These are phyloP conservation scores for Linnaemya vulpina DNA, from an alignment of 2,888 invertebrate species.

Conservation along the genomic window DNA sequence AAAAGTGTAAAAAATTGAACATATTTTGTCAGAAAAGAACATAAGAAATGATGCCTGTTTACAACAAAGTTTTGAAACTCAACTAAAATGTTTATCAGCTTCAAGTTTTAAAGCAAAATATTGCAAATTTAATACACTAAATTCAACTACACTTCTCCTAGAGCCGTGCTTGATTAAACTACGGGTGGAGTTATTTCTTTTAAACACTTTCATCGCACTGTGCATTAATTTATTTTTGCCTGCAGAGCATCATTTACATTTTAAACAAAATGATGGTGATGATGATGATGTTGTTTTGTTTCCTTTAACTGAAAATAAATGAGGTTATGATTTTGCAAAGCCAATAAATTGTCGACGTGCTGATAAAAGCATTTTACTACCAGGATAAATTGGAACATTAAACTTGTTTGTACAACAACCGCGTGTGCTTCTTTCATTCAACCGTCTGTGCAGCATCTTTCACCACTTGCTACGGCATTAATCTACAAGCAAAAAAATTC, in stretches of 20 bases:
- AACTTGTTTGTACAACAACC: slow-evolving; percentile 44
- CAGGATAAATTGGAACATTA: slow-evolving; percentile 59
- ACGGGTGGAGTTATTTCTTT: too few relatives aligned
- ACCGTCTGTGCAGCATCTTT: background rate
- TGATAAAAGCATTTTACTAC: slow-evolving; percentile 35
- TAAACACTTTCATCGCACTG: too few relatives aligned
- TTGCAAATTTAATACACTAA: too few relatives aligned
- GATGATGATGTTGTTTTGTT: slow-evolving; percentile 26
- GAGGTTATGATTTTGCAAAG: slow-evolving; percentile 25
- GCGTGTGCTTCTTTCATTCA: slow-evolving; percentile 16
- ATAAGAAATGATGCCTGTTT: too few relatives aligned
- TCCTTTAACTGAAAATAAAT: slow-evolving; percentile 5
- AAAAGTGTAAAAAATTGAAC: too few relatives aligned
- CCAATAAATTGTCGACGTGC: slow-evolving; percentile 43
- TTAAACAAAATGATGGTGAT: slow-evolving; percentile 14
- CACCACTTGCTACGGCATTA: slow-evolving; percentile 9
- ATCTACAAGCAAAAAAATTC: slow-evolving; percentile 19
- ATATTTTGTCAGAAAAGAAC: too few relatives aligned
- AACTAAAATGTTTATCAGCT: too few relatives aligned
- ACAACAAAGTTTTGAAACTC: too few relatives aligned
- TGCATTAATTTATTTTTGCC: slow-evolving; percentile 16
- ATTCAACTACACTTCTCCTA: too few relatives aligned
- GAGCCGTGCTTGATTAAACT: too few relatives aligned
- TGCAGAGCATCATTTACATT: slow-evolving; percentile 8
- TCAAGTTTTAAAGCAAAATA: too few relatives aligned